Evolutionary conservation across 2,888 invertebrate species (phyloP), one percentile per base, ranked within the genome.

Genomic region (Drosophila diplacantha): DNA sequence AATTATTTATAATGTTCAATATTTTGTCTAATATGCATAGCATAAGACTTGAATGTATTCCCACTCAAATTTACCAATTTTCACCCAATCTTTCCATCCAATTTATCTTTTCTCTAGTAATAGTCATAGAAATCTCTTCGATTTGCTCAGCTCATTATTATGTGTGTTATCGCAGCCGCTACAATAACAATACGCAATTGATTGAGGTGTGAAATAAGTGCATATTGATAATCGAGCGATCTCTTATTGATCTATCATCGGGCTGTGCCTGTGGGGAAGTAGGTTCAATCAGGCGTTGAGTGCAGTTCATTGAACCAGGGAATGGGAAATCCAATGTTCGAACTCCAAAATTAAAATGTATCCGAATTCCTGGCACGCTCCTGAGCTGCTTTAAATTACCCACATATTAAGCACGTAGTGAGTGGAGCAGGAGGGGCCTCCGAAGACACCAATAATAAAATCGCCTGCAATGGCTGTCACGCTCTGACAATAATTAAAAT

Each of bases 361-460:
- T 63, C 71, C 68, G 63, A 73, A 75, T 66, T 71, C 81, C 51
- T 59, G 53, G 58, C 83, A 83, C 78, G 76, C 71, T 63, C 53
- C 67, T 75, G 85, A 74, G 83, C 85, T 84, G 71, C 73, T 85
- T 83, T 85, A 85, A 85, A 83, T 83, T 85, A 70, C 70, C 31
- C 72, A 65, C 69, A 79, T 63, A 76, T 69, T 71, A 65, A 83
- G 70, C 79, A 83, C 82, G 83, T 70, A 75, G 59, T 16, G 52
- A 24, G 31, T 62, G 12, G 32, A 16, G 9, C 16, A 24, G 16
- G 34, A 29, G 47, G 24, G 49, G 55, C 16, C 54, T 55, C 34
- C 34, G 53, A 49, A 53, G 39, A 46, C 44, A 31, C 50, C 41
- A 41, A 50, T 63, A 61, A 61, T 50, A 61, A 63, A 63, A 63